Evolutionary conservation across 37 sponge, comb jelly and placozoan genomes (phyloP), one percentile per base, ranked within the genome.

Genomic region (Theonella swinhoei): DNA sequence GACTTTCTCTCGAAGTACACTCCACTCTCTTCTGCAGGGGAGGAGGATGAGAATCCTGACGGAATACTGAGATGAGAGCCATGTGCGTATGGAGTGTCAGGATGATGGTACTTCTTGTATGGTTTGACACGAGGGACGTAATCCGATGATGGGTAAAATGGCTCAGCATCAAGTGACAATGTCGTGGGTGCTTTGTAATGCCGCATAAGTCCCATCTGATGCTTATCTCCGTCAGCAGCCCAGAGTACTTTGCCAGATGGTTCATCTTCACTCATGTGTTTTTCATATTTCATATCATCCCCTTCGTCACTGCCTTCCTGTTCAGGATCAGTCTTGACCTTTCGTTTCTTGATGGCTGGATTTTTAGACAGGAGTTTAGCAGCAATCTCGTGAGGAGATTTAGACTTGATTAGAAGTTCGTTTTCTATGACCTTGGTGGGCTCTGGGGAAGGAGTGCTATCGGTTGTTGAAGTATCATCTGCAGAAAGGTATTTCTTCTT

Each of bases 311-410:
- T 37, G 0, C 33, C 23, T 33, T 59, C 68, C 62, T 70, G 54
- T 39, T 39, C 73, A 34, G 42, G 25, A 35, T 82, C 73, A 38
- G 3, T 64, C 59, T 47, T 69, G 34, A 26, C 26, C 59, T 54
- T 80, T 1, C 66, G 59, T 17, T 29, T 47, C 58, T 29, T 47
- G 8, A 75, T 75, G 58, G 61, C 61, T 11, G 80, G 29, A 17
- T 64, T 75, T 11, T 85, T 85, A 42, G 77, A 62, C 25, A 91
- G 79, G 4, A 91, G 32, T 34, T 74, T 69, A 20, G 91, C 83
- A 37, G 91, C 91, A 26, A 91, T 34, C 25, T 91, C 91, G 40
- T 91, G 91, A 37, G 91, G 91, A 0, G 91, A 78, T 14, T 47
- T 47, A 7, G 14, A 47, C 14, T 47, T 47, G 7, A 7, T 14